Evolutionary conservation across 92 coral and sea anemone species (phyloP).

Genomic region (Epizoanthus scotinus): DNA sequence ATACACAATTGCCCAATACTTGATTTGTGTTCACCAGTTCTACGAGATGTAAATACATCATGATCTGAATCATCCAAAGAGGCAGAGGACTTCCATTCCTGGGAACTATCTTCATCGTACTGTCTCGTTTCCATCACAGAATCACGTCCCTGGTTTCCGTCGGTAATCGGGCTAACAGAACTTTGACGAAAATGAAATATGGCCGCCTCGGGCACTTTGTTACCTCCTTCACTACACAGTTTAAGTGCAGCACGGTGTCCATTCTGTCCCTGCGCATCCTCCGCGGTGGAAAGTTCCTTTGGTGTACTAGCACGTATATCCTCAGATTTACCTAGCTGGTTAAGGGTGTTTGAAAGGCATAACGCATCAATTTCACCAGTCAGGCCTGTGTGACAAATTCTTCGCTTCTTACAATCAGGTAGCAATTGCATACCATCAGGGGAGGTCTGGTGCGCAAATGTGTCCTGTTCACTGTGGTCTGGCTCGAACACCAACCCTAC

Average conservation of each 20-base stretch:
- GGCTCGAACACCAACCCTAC: conserved; percentile 42
- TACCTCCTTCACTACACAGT: not conserved
- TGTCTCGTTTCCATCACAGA: not conserved
- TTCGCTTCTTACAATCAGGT: conserved; percentile 75
- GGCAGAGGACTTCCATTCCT: conserved; percentile 1
- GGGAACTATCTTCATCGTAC: not conserved
- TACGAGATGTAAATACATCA: not conserved
- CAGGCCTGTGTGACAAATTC: conserved; percentile 73
- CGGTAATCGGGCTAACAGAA: conserved; percentile 21
- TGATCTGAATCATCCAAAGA: not conserved
- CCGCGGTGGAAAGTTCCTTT: not conserved
- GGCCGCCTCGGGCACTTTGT: not conserved
- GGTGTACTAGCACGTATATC: conserved; percentile 30
- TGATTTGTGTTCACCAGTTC: not conserved
- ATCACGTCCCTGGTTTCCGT: not conserved
- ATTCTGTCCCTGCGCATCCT: not conserved
- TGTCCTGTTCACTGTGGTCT: not conserved
- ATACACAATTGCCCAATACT: too few relatives aligned
- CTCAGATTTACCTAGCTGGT: not conserved
- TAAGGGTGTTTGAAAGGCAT: conserved; percentile 26
- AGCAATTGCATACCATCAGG: conserved; percentile 56
- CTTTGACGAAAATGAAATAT: conserved; percentile 2
- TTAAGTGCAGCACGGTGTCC: not conserved
- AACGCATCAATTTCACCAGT: conserved; percentile 74
- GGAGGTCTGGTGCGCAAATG: conserved; percentile 30